Evolutionary conservation across 1,140 invertebrate genomes (phyloP), one percentile per base, ranked within the genome.

Genomic region (Dendroctonus valens): DNA sequence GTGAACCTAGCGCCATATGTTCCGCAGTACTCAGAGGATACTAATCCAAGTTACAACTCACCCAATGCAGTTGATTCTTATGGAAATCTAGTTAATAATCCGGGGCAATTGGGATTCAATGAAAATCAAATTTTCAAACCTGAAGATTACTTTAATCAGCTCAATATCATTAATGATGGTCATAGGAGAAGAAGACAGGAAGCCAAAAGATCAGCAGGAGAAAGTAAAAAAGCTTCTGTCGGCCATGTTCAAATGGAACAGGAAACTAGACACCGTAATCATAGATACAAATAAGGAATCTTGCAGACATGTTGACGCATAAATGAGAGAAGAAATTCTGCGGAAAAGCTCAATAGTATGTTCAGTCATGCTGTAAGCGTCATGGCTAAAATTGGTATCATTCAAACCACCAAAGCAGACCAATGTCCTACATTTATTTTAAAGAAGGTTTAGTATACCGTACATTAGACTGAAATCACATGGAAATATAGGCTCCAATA

Each of bases 151-250:
- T 7, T 65, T 8, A 51, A 41, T 37, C 55, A 65, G n/a, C 37
- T 65, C 11, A 59, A 59, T 44, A 54, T 57, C 48, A 57, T 65
- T 37, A 41, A 65, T 11, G 49, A 52, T 3, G n/a, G 44, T 7
- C 14, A 59, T 26, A 59, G 55, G 40, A 65, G 41, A 38, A 50
- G 54, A 38, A 58, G 64, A 15, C 44, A 65, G 14, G 48, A 39
- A 26, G 26, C 26, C 26, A 26, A 26, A 26, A 26, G 26, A 26
- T 14, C 6, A 15, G 0, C 8, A 26, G 44, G 37, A 6, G 38
- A 8, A 5, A 41, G 8, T 4, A 15, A 41, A 12, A 12, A 15
- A 7, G 3, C 9, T 52, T 7, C 41, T 59, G 51, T 2, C 15
- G 6, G 2, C n/a, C 8, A 41, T 7, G 9, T 26, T 26, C 26